Conservation (phyloP, 2,797 vertebrate genomes). For the Clarias laeviceps region DNA sequence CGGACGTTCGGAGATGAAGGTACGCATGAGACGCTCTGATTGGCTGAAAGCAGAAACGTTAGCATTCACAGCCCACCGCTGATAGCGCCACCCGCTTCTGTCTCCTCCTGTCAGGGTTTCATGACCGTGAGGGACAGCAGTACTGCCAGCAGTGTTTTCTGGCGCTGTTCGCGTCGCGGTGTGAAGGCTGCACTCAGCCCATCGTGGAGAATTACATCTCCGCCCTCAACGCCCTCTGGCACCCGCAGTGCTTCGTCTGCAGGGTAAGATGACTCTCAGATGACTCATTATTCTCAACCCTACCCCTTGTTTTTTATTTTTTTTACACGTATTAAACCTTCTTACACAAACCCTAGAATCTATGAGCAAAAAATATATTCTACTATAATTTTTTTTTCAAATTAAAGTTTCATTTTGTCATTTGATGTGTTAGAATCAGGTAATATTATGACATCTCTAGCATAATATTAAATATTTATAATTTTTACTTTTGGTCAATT, state of each 20-base stretch:
- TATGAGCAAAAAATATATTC: not conserved
- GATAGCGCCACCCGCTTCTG: not conserved
- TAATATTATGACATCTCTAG: not conserved
- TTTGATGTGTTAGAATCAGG: not conserved
- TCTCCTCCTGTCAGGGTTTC: constrained; percentile 78
- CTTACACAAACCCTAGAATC: not conserved
- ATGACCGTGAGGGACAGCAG: constrained; percentile 88
- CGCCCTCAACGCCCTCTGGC: constrained; percentile 88
- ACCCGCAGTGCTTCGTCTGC: constrained; percentile 92
- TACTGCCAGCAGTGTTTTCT: constrained; percentile 91
- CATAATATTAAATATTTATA: not conserved
- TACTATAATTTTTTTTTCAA: not conserved
- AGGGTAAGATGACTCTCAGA: constrained; percentile 77
- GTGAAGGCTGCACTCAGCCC: constrained; percentile 86
- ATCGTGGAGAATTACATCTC: constrained; percentile 96
- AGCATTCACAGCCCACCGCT: not conserved
- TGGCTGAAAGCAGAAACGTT: not conserved
- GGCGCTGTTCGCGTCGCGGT: constrained; percentile 88
- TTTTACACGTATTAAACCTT: not conserved
- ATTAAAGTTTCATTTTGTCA: not conserved
- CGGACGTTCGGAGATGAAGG: constrained; percentile 89
- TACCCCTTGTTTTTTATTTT: not conserved
- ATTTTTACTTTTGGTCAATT: not conserved
- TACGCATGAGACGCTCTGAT: constrained; percentile 51
- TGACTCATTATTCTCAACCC: not conserved